Evolutionary conservation across 2,888 invertebrate species (phyloP).

Genomic region (Drosophila borealis): DNA sequence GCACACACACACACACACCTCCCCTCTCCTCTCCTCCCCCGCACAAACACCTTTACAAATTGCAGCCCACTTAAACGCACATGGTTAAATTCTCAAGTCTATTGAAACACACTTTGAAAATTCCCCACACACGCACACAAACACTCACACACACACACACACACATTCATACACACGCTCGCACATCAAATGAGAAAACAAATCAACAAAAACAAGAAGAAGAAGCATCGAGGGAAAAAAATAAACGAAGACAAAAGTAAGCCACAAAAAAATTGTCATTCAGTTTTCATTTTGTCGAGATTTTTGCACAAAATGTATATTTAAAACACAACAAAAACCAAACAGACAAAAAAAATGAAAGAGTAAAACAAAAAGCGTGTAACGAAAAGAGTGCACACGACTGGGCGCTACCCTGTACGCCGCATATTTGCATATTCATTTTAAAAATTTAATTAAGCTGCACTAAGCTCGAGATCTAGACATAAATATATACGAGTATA

Average conservation of each 20-base stretch:
- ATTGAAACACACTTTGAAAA: not conserved
- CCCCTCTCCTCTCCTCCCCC: not conserved
- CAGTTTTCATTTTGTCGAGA: slow-evolving; percentile 25
- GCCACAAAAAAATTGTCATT: slow-evolving; percentile 10
- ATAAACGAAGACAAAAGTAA: not conserved
- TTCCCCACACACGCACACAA: not conserved
- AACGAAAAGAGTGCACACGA: not conserved
- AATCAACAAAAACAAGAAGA: not conserved
- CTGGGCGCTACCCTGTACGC: not conserved
- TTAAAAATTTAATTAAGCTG: not conserved
- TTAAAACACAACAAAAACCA: slow-evolving; percentile 38
- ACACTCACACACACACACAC: not conserved
- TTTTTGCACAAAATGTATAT: slow-evolving; percentile 46
- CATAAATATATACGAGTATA: no score
- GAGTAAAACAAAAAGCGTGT: not conserved
- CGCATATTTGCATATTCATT: not conserved
- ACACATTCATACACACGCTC: not conserved
- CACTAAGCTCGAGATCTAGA: no score
- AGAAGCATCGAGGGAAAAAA: not conserved
- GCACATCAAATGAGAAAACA: slow-evolving; percentile 7
- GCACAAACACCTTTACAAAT: not conserved
- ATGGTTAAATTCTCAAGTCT: not conserved
- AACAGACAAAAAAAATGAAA: slow-evolving; percentile 9
- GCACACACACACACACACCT: not conserved
- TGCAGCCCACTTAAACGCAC: not conserved